phyloP scores from a whole-genome alignment of 2,888 invertebrate genomes.

The Criorhina ranunculi region DNA sequence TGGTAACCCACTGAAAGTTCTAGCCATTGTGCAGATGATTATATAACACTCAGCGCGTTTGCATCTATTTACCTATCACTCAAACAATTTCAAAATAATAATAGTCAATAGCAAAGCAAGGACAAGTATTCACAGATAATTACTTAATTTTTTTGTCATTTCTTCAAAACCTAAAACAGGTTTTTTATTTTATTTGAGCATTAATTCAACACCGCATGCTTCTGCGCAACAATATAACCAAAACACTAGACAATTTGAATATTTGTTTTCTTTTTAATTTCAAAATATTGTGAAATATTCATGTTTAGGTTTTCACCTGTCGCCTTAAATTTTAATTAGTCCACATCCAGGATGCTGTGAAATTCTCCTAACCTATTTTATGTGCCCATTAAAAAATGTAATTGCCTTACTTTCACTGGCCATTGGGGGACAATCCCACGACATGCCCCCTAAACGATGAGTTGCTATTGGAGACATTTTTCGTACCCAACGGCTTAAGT shows the following conservation, averaged over 20 bases:
- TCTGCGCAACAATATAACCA: not conserved
- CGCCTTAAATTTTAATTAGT: not conserved
- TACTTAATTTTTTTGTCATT: not conserved
- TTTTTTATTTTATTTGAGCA: not conserved
- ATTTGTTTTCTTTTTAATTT: conserved; percentile 11
- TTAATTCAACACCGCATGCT: not conserved
- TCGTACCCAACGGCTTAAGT: not conserved
- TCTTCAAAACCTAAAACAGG: conserved; percentile 1
- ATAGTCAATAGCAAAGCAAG: not conserved
- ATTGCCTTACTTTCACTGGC: not conserved
- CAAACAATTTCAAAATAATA: not conserved
- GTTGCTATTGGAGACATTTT: conserved; percentile 6
- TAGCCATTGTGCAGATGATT: not conserved
- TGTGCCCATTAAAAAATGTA: not conserved
- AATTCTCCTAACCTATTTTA: conserved; percentile 45
- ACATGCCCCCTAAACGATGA: conserved; percentile 16
- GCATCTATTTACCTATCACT: not conserved
- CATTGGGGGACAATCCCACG: not conserved
- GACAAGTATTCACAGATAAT: not conserved
- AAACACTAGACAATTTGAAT: not conserved
- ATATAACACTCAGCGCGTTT: not conserved
- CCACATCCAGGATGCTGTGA: conserved; percentile 3
- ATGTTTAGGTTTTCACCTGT: not conserved
- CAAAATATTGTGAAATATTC: conserved; percentile 39
- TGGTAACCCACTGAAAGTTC: not conserved